Evolutionary conservation across 2,797 vertebrate genomes (phyloP), one percentile per base, ranked within the genome.

Genomic region (Podarcis siculus): DNA sequence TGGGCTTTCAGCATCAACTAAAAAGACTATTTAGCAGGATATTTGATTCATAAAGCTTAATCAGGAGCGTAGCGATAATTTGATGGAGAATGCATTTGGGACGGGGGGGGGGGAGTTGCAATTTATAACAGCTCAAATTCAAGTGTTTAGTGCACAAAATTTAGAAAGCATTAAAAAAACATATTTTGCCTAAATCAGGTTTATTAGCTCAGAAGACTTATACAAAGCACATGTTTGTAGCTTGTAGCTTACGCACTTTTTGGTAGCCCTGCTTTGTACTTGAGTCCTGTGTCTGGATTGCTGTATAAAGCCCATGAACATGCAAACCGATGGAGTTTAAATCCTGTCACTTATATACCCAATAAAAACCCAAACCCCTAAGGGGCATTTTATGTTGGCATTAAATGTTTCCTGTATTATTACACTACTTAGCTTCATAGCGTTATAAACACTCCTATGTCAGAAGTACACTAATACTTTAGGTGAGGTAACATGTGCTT

Each of bases 401-500:
- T 92, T 85, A 76, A 64, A 82, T 78, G 75, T 87, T 89, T 49
- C 78, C 75, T 92, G 13, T 61, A 86, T 89, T 92, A 93, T 49
- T 86, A 85, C 66, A 3, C 80, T 90, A 86, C 88, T 86, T 91
- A 84, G 73, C 89, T 91, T 90, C 92, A 91, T 89, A 92, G 94
- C 93, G 92, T 94, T 86, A 91, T 90, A 94, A 93, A 12, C 90
- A 90, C 79, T 87, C 91, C 91, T 84, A 71, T 87, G 89, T 82
- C 84, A 85, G 79, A 95, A 90, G 92, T 86, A 91, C 87, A 91
- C 91, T 94, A 80, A 87, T 75, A 94, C 85, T 91, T 92, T 78
- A 91, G 92, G 45, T 85, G 91, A 90, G 89, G 93, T 91, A 92
- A 83, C 87, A 88, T 61, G 96, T 97, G 96, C 96, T 97, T 96